phyloP scores from a whole-genome alignment of 1,140 invertebrate genomes.

The Dufourea novaeangliae region DNA sequence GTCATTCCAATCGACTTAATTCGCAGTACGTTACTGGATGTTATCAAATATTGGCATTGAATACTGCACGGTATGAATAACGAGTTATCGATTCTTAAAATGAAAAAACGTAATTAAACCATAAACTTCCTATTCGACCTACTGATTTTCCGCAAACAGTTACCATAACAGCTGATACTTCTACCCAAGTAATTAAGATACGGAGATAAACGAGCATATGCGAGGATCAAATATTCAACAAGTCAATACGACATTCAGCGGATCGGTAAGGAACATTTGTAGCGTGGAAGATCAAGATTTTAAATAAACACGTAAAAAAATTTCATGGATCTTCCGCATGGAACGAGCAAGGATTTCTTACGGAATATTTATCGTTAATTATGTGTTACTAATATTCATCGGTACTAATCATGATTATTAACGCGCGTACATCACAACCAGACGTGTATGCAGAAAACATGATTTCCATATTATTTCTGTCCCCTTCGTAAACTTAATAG shows the following conservation, averaged over 20 bases:
- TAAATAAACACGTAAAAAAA: neutral
- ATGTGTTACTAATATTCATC: neutral
- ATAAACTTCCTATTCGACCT: neutral
- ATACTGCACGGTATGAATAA: neutral
- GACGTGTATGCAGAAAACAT: neutral
- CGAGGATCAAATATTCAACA: neutral
- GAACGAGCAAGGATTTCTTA: neutral
- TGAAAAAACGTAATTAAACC: neutral
- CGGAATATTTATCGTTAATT: neutral
- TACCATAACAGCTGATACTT: no score
- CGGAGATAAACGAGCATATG: neutral
- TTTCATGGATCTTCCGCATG: neutral
- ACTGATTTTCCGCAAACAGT: neutral
- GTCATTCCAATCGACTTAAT: neutral
- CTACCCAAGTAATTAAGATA: neutral
- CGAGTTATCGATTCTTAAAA: neutral
- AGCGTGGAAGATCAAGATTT: neutral
- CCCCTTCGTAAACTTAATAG: constrained; percentile 27
- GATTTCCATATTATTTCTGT: constrained; percentile 12
- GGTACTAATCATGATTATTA: neutral
- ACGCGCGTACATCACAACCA: neutral
- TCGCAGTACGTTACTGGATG: neutral
- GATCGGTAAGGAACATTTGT: no score
- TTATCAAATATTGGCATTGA: neutral
- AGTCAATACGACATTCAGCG: neutral